Evolutionary conservation across 1,140 invertebrate genomes (phyloP), one percentile per base, ranked within the genome.

Genomic region (Manduca sexta): DNA sequence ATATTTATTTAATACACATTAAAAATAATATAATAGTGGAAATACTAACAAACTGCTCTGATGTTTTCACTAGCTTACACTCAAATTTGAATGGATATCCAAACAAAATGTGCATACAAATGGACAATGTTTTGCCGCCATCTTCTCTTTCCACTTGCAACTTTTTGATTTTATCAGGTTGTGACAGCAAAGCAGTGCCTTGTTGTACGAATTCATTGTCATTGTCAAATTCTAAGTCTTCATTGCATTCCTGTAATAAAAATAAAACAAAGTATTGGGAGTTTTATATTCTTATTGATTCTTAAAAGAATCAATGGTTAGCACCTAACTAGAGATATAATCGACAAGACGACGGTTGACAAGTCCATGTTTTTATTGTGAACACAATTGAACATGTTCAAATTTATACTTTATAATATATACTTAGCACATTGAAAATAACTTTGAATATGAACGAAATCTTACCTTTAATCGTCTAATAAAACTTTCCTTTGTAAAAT

Each of bases 161-260:
- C 15, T 44, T 64, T 53, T 67, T 70, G n/a, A 74, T 34, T 11
- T 66, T 47, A 18, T 58, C 57, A 17, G 67, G 62, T 31, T 61
- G 45, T 15, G 41, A 31, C 11, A 82, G 43, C 49, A 82, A 56
- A 29, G 67, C 13, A 8, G 49, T 47, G n/a, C 69, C 74, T 35
- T 72, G 69, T 14, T 64, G 38, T n/a, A 71, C 11, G 4, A 72
- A 44, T 14, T 73, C 60, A 12, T 52, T 35, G 26, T 67, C 45
- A 41, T 44, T 48, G 18, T 61, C 49, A 11, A 74, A 64, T 64
- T 74, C 66, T 37, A 82, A 48, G 8, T 49, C 53, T 41, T 40
- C 50, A 58, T 80, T 82, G 54, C 64, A 67, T 40, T 67, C 56
- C 78, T 81, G 59, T 16, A 56, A 69, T 52, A 38, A 37, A 47